phyloP scores from a whole-genome alignment of 30 jellyfish, hydroid and myxozoan species.

The Sanderia malayensis region DNA sequence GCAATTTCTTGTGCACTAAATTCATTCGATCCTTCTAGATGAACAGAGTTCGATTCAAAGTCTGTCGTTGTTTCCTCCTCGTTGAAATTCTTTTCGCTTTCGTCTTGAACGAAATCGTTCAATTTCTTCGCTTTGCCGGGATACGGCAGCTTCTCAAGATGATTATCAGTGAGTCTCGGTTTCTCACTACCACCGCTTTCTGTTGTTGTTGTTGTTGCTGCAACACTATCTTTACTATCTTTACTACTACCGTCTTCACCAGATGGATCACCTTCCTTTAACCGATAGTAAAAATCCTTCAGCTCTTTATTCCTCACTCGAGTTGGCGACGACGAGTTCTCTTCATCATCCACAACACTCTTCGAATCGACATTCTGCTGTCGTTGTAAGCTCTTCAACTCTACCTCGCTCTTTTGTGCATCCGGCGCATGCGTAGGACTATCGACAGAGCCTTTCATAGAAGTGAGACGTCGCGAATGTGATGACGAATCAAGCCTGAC shows the following conservation, averaged over 20 bases:
- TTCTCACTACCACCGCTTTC: background rate
- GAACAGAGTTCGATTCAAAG: background rate
- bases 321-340: constrained; percentile 30
- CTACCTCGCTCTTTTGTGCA: background rate
- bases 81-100: background rate
- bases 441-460: background rate
- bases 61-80: background rate
- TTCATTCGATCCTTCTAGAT: background rate
- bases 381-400: constrained; percentile 39
- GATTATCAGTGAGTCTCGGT: constrained; percentile 18
- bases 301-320: constrained; percentile 35
- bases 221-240: background rate
- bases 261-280: constrained; percentile 53
- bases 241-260: too few relatives aligned
- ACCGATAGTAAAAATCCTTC: constrained; percentile 51
- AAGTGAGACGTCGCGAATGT: constrained; percentile 1
- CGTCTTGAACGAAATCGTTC: constrained; percentile 33
- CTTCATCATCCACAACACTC: constrained; percentile 5
- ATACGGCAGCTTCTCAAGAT: constrained; percentile 42
- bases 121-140: constrained; percentile 70
- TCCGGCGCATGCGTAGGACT: constrained; percentile 5
- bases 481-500: constrained; percentile 54
- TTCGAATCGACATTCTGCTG: constrained; percentile 33
- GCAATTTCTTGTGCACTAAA: background rate
- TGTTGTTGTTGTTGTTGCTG: background rate